Evolutionary conservation across 2,888 invertebrate genomes (phyloP).

Genomic region (Gerris lacustris): DNA sequence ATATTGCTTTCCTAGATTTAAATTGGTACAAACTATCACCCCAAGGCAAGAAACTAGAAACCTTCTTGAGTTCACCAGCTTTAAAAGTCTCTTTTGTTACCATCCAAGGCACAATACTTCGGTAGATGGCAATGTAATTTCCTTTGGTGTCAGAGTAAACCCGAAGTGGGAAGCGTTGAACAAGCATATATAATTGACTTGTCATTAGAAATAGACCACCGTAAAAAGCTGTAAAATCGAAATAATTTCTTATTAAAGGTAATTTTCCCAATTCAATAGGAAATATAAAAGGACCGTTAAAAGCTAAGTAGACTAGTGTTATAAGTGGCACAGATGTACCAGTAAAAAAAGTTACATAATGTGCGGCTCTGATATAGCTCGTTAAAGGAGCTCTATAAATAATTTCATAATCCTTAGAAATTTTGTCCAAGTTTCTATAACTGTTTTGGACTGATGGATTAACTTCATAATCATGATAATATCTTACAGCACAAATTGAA

Average conservation of each 20-base stretch:
- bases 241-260: conserved; percentile 2
- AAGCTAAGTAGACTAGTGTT: not conserved
- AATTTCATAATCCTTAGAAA: conserved; percentile 34
- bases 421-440: conserved; percentile 31
- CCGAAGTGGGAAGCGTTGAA: conserved; percentile 34
- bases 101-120: conserved; percentile 31
- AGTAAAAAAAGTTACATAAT: conserved; percentile 28
- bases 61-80: conserved; percentile 1
- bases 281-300: not conserved
- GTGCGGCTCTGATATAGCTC: conserved; percentile 32
- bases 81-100: not conserved
- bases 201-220: conserved; percentile 29
- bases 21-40: conserved; percentile 32
- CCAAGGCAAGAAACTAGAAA: conserved; percentile 33
- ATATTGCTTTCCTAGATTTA: conserved; percentile 30
- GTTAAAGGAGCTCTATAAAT: conserved; percentile 36
- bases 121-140: conserved; percentile 34
- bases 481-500: not conserved
- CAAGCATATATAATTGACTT: conserved; percentile 30
- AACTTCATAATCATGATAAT: conserved; percentile 10
- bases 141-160: conserved; percentile 35
- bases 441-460: conserved; percentile 12
- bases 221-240: conserved; percentile 28
- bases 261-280: not conserved
- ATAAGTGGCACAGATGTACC: conserved; percentile 28